Conservation (phyloP, 1,140 invertebrate species). For the Heliconius eleuchia region DNA sequence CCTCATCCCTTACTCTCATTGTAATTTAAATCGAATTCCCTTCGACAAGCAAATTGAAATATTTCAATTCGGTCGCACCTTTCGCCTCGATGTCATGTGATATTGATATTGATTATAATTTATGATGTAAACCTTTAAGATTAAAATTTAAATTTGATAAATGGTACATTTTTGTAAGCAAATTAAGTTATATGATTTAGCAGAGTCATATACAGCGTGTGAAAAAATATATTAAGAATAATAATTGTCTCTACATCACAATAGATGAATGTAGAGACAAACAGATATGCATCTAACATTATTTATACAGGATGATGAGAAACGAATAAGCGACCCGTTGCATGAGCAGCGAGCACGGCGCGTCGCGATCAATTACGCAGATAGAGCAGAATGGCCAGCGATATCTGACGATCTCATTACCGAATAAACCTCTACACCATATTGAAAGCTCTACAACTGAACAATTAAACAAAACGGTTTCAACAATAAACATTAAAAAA, state of each 20-base stretch:
- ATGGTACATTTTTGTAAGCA: neutral
- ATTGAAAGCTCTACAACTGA: constrained; percentile 26
- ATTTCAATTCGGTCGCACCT: constrained; percentile 73
- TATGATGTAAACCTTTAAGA: neutral
- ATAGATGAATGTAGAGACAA: constrained; percentile 15
- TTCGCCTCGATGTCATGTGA: constrained; percentile 37
- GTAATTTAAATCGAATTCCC: constrained; percentile 77
- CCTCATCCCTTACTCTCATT: constrained; percentile 49
- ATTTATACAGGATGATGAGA: neutral
- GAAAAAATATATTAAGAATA: neutral
- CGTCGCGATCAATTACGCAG: constrained; percentile 30
- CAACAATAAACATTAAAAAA: constrained; percentile 67
- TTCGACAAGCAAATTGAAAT: constrained; percentile 75
- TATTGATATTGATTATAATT: constrained; percentile 37
- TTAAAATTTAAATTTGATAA: neutral
- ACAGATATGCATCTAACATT: neutral
- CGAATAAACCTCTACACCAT: constrained; percentile 34
- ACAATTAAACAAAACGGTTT: constrained; percentile 52
- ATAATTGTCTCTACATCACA: constrained; percentile 5
- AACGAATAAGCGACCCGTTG: neutral
- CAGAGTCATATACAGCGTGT: neutral
- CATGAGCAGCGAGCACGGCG: constrained; percentile 6
- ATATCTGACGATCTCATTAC: constrained; percentile 46
- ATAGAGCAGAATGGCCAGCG: constrained; percentile 32
- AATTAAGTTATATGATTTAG: neutral